Percentiles rank a stretch among this genome's conserved stretches.
These are phyloP conservation scores for Brienomyrus brachyistius DNA, from an alignment of 2,113 vertebrate species.

Conservation along the genomic window DNA sequence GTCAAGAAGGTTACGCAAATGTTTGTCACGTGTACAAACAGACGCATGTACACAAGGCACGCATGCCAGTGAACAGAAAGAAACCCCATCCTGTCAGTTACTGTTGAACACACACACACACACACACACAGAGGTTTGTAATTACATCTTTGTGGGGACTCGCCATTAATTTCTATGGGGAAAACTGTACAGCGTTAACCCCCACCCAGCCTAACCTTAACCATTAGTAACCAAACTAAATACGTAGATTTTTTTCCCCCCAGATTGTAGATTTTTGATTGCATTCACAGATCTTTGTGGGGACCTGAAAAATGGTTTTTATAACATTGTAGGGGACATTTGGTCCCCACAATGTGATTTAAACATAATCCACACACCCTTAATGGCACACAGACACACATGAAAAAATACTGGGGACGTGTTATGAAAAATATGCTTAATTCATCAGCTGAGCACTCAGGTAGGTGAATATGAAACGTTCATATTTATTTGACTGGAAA, in stretches of 20 bases:
- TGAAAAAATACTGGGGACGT: neutral
- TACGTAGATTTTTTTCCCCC: neutral
- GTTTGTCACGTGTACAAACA: neutral
- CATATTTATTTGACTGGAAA: neutral
- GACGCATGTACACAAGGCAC: neutral
- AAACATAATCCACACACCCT: neutral
- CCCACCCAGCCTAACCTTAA: too few species aligned
- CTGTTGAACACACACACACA: neutral
- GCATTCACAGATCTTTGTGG: too few species aligned
- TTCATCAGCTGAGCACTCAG: neutral
- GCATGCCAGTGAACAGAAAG: neutral
- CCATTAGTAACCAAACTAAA: too few species aligned
- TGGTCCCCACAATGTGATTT: too few species aligned
- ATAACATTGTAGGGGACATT: too few species aligned
- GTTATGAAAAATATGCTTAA: neutral
- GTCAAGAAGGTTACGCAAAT: neutral
- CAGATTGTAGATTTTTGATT: too few species aligned
- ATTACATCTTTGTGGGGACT: too few species aligned
- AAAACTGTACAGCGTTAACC: too few species aligned
- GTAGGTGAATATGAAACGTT: neutral
- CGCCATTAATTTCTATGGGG: too few species aligned
- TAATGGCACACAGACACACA: neutral
- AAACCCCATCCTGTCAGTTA: neutral
- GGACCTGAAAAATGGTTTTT: too few species aligned
- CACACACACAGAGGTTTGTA: neutral